These are phyloP conservation scores for Hyles vespertilio DNA, from an alignment of 1,140 invertebrate genomes.

Conservation along the genomic window DNA sequence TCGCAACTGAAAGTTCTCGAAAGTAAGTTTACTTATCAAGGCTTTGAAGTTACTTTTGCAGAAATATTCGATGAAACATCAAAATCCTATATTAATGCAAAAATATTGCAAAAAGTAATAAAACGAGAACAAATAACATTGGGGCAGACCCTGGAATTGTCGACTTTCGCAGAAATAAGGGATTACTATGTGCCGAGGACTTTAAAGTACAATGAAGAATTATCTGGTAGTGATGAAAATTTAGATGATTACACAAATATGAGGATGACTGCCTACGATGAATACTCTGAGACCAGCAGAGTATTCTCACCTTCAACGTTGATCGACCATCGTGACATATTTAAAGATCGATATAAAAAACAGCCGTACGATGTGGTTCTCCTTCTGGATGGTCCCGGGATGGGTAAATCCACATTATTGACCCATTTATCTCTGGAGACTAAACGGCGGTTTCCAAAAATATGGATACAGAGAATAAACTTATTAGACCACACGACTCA, in stretches of 20 bases:
- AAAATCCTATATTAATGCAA: neutral
- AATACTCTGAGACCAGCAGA: too few relatives aligned
- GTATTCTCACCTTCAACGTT: too few relatives aligned
- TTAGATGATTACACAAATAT: too few relatives aligned
- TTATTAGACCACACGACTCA: conserved; percentile 6
- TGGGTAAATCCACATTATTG: conserved; percentile 16
- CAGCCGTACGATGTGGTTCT: conserved; percentile 1
- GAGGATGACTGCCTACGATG: too few relatives aligned
- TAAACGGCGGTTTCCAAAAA: neutral
- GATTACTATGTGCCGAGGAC: too few relatives aligned
- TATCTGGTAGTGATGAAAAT: too few relatives aligned
- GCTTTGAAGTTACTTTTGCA: conserved; percentile 2
- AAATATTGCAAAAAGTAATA: conserved; percentile 2
- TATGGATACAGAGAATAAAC: conserved; percentile 14
- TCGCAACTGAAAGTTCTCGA: neutral
- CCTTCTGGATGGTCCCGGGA: conserved; percentile 7
- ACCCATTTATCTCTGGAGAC: conserved; percentile 8
- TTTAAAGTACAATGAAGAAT: too few relatives aligned
- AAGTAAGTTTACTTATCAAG: neutral
- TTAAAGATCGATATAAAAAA: too few relatives aligned
- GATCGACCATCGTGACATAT: too few relatives aligned
- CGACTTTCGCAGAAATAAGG: too few relatives aligned
- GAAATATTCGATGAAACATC: neutral
- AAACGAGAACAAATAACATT: conserved; percentile 1
- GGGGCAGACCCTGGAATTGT: neutral